phyloP scores from a whole-genome alignment of 1,140 invertebrate species.

The Apis laboriosa region DNA sequence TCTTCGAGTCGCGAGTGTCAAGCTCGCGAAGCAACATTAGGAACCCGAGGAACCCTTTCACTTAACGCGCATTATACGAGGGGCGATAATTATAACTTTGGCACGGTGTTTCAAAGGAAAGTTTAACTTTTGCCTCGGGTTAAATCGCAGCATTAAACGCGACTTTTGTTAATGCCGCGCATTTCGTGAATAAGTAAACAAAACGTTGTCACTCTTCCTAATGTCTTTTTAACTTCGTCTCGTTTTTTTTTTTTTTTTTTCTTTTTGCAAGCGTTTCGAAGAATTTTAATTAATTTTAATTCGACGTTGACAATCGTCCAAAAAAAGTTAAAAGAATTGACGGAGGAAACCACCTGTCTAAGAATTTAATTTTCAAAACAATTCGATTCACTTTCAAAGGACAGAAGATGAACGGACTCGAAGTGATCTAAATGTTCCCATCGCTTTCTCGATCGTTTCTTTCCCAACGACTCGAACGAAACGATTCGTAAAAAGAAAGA shows the following conservation, averaged over 20 bases:
- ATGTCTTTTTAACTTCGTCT: too few relatives aligned
- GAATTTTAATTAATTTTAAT: too few relatives aligned
- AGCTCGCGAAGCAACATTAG: neutral
- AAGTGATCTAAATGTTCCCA: neutral
- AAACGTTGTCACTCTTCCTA: neutral
- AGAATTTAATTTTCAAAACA: too few relatives aligned
- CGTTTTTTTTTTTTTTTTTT: neutral
- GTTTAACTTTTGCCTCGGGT: neutral
- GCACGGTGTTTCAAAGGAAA: neutral
- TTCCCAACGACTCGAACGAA: neutral
- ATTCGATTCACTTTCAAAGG: too few relatives aligned
- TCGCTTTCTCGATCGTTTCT: neutral
- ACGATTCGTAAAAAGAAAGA: neutral
- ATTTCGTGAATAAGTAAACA: neutral
- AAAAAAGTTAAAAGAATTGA: too few relatives aligned
- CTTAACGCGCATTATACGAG: conserved; percentile 2
- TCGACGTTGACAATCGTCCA: too few relatives aligned
- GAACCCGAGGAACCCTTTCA: neutral
- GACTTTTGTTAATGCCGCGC: neutral
- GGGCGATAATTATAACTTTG: conserved; percentile 17
- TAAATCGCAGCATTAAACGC: conserved; percentile 5
- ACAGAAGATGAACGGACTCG: too few relatives aligned
- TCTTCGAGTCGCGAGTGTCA: neutral
- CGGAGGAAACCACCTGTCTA: too few relatives aligned
- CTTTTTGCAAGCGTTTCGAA: neutral